phyloP scores from a whole-genome alignment of 2,113 vertebrate genomes.

The Pterophyllum scalare region DNA sequence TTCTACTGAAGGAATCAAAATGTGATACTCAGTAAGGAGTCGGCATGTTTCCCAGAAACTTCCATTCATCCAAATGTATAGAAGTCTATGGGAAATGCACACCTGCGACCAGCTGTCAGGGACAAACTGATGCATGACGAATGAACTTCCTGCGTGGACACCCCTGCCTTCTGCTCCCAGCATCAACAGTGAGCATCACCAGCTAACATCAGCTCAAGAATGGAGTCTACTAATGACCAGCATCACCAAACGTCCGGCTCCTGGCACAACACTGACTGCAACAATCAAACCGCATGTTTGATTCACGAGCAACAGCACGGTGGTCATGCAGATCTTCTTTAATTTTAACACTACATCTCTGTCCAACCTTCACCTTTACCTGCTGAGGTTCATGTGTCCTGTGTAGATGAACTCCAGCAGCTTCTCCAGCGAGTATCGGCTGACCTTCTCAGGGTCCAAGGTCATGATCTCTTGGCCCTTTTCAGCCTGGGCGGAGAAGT shows the following conservation, averaged over 20 bases:
- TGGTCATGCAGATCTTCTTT: no score
- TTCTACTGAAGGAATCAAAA: not conserved
- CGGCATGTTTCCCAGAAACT: no score
- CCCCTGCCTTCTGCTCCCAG: not conserved
- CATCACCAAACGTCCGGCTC: not conserved
- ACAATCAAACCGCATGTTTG: no score
- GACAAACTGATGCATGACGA: rapidly evolving
- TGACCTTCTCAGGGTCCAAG: conserved; percentile 91
- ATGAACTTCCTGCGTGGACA: not conserved
- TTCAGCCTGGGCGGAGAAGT: conserved; percentile 86
- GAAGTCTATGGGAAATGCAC: no score
- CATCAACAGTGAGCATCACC: no score
- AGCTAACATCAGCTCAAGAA: no score
- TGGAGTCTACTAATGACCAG: not conserved
- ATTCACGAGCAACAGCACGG: no score
- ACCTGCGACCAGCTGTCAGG: no score
- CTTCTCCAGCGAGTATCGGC: conserved; percentile 90
- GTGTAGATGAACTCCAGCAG: conserved; percentile 95
- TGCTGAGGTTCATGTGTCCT: conserved; percentile 91
- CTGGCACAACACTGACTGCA: no score
- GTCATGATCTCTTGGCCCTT: conserved; percentile 82
- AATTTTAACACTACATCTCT: no score
- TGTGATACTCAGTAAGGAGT: no score
- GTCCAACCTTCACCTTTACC: conserved; percentile 74
- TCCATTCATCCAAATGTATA: no score